Base-by-base conservation (phyloP, 23 tunicate genomes). In the Halocynthia aurantium region DNA sequence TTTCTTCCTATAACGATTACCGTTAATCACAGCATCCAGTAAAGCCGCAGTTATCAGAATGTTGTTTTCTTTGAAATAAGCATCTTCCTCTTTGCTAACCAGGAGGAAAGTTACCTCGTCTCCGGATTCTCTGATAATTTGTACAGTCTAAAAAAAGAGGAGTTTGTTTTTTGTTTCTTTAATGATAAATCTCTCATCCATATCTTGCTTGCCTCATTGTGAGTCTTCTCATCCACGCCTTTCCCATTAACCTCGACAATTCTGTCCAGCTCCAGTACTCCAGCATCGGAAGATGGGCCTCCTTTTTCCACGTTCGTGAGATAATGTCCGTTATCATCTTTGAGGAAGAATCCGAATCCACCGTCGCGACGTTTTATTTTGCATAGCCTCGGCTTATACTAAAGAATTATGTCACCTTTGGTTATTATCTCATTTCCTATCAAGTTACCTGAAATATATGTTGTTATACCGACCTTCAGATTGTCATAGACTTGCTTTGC, bases 321-420 rank as follows among this genome's bases (percentile, higher is more conserved):
- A 53, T 70, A 66, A 62, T 91, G 97, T 5, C 86, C 97, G 57
- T 77, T n/a, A 52, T 85, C 90, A 67, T 91, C 97, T 54, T 81
- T 76, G 12, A 91, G 64, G 70, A 85, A 85, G 70, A 91, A 91
- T 6, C 90, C 90, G 54, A 76, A 91, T 10, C 86, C 90, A 10
- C 80, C 80, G 17, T 71, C 83, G 6, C 54, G 67, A 57, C 87
- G 83, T 62, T n/a, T 76, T 57, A 91, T 58, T 21, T 50, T 82
- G 70, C 97, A 91, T 15, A 72, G 40, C 0, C 90, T 78, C n/a
- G 79, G 69, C 51, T 57, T 72, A 50, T 54, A 21, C 85, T 31
- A 31, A 31, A 31, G 44, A 31, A 31, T 31, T 4, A 31, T 1
- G 44, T 31, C 44, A 31, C 44, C 44, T 31, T 31, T 31, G 44